These are phyloP conservation scores for Spongilla lacustris DNA, from an alignment of 37 sponge, comb jelly and placozoan species.

Conservation along the genomic window DNA sequence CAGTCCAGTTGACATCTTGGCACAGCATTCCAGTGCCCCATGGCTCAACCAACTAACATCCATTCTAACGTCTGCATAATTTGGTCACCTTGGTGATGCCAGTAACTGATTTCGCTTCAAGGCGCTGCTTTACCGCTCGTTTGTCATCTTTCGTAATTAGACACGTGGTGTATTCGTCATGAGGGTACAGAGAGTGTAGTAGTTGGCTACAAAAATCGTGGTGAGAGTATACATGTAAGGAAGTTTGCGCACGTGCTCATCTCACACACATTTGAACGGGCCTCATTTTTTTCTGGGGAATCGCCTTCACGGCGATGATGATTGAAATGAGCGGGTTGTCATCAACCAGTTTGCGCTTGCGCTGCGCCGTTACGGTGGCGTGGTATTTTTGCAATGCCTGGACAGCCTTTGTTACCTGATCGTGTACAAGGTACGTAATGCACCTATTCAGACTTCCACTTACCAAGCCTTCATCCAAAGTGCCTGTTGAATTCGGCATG, in stretches of 20 bases:
- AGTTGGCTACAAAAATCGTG: slow-evolving; percentile 69
- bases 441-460: background rate
- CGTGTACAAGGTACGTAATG: background rate
- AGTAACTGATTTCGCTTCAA: slow-evolving; percentile 61
- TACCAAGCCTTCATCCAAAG: slow-evolving; percentile 6
- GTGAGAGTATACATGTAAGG: too few species aligned
- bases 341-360: slow-evolving; percentile 38
- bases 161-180: slow-evolving; percentile 56
- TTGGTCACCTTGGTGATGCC: slow-evolving; percentile 65
- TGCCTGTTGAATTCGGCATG: background rate
- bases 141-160: slow-evolving; percentile 79
- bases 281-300: slow-evolving; percentile 52
- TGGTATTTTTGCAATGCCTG: slow-evolving; percentile 68
- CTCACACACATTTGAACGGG: slow-evolving; percentile 64
- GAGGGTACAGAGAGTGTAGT: slow-evolving; percentile 64
- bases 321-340: slow-evolving; percentile 60
- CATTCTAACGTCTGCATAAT: background rate
- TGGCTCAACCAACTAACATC: background rate
- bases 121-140: slow-evolving; percentile 28
- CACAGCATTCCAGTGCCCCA: background rate
- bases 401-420: slow-evolving; percentile 62
- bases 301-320: slow-evolving; percentile 68
- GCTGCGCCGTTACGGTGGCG: slow-evolving; percentile 4
- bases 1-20: background rate
- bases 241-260: background rate